Evolutionary conservation across 2,888 invertebrate species (phyloP).

Genomic region (Pediacus dermestoides): DNA sequence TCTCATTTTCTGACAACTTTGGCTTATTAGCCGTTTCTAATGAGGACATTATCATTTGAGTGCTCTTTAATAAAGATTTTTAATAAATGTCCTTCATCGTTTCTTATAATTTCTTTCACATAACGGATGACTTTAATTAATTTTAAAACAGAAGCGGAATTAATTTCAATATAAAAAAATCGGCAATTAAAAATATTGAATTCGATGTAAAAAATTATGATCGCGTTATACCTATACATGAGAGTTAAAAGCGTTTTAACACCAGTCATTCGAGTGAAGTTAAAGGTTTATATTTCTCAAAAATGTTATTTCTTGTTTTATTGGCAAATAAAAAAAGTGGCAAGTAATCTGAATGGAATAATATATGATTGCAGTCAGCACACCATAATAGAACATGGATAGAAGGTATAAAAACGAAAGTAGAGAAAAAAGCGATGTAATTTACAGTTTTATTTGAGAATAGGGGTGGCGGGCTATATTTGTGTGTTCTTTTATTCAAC

Average conservation of each 20-base stretch:
- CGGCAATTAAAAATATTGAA: no score
- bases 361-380: constrained; percentile 8
- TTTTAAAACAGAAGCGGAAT: no score
- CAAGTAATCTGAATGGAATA: no score
- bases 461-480: constrained; percentile 19
- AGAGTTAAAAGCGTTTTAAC: no score
- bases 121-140: constrained; percentile 8
- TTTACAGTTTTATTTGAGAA: constrained; percentile 26
- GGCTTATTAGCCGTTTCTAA: constrained; percentile 11
- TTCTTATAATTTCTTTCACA: constrained; percentile 5
- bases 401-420: constrained; percentile 12
- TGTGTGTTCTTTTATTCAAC: constrained; percentile 32
- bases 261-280: no score
- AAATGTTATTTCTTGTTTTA: no score
- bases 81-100: constrained; percentile 11
- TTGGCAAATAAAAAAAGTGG: constrained; percentile 1
- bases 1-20: constrained; percentile 7
- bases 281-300: no score
- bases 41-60: constrained; percentile 11
- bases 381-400: constrained; percentile 8
- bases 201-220: no score
- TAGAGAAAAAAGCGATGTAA: constrained; percentile 19
- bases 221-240: no score
- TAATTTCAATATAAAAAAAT: no score
- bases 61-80: constrained; percentile 12